Evolutionary conservation across 2,888 invertebrate species (phyloP), one percentile per base, ranked within the genome.

Genomic region (Seira musarum): DNA sequence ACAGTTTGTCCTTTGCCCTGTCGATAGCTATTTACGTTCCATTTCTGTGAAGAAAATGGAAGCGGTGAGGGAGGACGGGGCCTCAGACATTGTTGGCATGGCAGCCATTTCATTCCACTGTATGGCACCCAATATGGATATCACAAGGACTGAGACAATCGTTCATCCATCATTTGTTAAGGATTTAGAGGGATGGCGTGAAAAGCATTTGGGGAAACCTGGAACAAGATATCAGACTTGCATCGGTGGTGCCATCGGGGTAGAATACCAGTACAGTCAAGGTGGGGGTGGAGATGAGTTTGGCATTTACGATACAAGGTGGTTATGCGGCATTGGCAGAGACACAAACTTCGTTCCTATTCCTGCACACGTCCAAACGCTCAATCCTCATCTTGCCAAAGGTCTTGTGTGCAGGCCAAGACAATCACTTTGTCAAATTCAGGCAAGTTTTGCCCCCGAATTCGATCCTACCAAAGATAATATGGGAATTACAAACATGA

Each of bases 221-320:
- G 72, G 72, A 3, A 17, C 46, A 13, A 46, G 65, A 2, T 72
- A 72, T 15, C 72, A 72, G 21, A 25, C 17, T 10, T 72, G 72
- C 22, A 6, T 72, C 17, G 72, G 72, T 17, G 64, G 64, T 21
- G 72, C 64, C 2, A 40, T 72, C 17, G 72, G 72, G 1, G 25
- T 72, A 1, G 72, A 72, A 53, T 13, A 65, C 1, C 19, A 53
- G 65, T 19, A 24, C 0, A 24, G 46, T 22, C 25, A 64, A 1
- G 53, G 10, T 8, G 1, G 13, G 2, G 2, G 10, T n/a, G 63
- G 49, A 6, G 68, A 53, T 49, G 64, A 65, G 10, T 72, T 49
- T 19, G 64, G 72, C 8, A 72, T 72, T 49, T 22, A 49, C 5
- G 72, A 72, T 25, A 15, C 53, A 13, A 24, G 72, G 17, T 64